A percentile compares a stretch with the other conserved stretches of the same genome.
phyloP scores from a whole-genome alignment of 2,797 vertebrate species.

The Muraenolepis orangiensis region DNA sequence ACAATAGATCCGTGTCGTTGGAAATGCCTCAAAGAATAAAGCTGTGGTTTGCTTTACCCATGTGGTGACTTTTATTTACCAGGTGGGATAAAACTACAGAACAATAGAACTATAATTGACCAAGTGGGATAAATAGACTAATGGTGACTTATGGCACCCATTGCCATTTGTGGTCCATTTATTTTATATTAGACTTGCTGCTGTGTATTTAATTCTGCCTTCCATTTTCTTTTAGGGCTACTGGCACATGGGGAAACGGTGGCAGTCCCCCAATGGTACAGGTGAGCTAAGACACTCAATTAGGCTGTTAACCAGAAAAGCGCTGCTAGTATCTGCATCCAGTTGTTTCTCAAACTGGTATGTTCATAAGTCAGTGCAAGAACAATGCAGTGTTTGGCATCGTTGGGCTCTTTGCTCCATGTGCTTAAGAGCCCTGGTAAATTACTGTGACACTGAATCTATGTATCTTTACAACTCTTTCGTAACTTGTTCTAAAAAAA shows the following conservation, averaged over 20 bases:
- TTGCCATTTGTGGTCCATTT: neutral
- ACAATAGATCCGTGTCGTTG: slow-evolving; percentile 47
- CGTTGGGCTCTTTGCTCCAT: slow-evolving; percentile 71
- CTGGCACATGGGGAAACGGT: neutral
- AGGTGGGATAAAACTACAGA: slow-evolving; percentile 55
- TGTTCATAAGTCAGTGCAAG: slow-evolving; percentile 84
- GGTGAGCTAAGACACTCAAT: neutral
- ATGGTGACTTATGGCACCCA: no score
- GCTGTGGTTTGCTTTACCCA: slow-evolving; percentile 65
- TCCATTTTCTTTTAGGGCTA: neutral
- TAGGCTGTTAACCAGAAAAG: slow-evolving; percentile 2
- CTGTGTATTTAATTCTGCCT: neutral
- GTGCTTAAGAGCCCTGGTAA: slow-evolving; percentile 77
- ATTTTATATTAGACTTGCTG: neutral
- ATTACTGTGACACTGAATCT: slow-evolving; percentile 57
- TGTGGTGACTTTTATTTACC: slow-evolving; percentile 32
- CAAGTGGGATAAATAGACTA: no score
- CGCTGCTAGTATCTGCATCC: slow-evolving; percentile 85
- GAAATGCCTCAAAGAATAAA: slow-evolving; percentile 61
- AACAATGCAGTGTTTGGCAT: slow-evolving; percentile 77
- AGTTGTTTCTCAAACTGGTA: slow-evolving; percentile 70
- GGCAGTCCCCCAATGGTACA: neutral
- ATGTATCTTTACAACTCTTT: neutral
- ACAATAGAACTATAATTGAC: slow-evolving; percentile 23
- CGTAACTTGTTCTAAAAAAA: neutral